Conservation (phyloP, 2,113 vertebrate genomes). For the Excalfactoria chinensis region DNA sequence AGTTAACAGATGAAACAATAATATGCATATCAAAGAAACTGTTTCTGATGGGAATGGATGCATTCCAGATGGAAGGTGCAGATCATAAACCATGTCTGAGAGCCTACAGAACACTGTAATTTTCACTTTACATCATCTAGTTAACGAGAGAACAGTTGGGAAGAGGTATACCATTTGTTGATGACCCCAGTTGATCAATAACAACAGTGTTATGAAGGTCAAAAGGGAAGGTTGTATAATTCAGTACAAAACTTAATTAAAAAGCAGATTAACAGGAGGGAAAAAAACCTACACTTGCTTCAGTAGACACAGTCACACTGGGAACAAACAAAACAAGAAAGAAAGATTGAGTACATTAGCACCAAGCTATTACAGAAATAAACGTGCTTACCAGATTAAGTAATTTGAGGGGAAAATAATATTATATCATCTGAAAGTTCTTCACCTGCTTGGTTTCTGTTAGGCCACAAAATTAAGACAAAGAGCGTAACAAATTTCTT, state of each 20-base stretch:
- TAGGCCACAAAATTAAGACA: neutral
- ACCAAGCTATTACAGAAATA: neutral
- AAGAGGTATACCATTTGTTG: neutral
- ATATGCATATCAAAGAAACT: neutral
- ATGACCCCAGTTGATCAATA: neutral
- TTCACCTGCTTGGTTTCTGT: neutral
- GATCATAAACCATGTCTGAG: neutral
- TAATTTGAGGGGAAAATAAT: neutral
- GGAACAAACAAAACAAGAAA: neutral
- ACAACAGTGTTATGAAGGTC: neutral
- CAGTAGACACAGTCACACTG: neutral
- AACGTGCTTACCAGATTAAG: neutral
- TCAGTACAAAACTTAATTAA: neutral
- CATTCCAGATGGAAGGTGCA: neutral
- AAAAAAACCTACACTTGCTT: neutral
- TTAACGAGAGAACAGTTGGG: neutral
- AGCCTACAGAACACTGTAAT: neutral
- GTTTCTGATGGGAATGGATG: neutral
- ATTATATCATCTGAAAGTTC: neutral
- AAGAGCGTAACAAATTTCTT: neutral
- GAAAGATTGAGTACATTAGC: neutral
- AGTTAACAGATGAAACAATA: neutral
- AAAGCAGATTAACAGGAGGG: neutral
- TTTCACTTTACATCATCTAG: neutral
- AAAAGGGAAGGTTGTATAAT: neutral